Conservation (phyloP, 2,797 vertebrate genomes). For the Sitta carolinensis region DNA sequence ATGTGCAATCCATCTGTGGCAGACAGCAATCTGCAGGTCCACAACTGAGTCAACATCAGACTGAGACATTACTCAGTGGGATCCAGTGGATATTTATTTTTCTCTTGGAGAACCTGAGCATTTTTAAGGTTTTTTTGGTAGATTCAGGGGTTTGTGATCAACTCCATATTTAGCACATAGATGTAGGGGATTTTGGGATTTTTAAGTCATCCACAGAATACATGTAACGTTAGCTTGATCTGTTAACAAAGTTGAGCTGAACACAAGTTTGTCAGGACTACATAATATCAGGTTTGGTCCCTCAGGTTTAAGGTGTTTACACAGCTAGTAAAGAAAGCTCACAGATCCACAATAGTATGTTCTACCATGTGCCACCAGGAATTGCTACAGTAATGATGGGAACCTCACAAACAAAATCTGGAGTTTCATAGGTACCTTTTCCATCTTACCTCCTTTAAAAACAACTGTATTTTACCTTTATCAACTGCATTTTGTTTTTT, state of each 20-base stretch:
- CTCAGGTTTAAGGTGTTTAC: background rate
- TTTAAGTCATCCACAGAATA: background rate
- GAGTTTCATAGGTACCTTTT: background rate
- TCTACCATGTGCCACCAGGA: background rate
- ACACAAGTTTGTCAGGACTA: background rate
- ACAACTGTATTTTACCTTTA: background rate
- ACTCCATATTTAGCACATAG: background rate
- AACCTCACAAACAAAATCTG: background rate
- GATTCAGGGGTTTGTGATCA: background rate
- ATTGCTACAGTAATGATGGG: background rate
- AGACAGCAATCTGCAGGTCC: background rate
- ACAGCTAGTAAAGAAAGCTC: background rate
- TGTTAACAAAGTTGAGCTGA: background rate
- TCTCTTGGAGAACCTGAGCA: background rate
- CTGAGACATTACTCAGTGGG: background rate
- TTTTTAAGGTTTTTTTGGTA: background rate
- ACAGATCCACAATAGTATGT: background rate
- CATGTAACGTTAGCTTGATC: accelerated
- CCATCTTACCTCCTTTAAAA: background rate
- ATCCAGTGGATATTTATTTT: slow-evolving; percentile 15
- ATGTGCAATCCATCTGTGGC: background rate
- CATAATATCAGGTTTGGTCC: background rate
- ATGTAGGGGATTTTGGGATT: accelerated
- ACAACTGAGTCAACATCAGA: slow-evolving; percentile 2
- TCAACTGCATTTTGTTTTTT: background rate